phyloP scores from a whole-genome alignment of 2,888 invertebrate species.

The Dryomyza anilis region DNA sequence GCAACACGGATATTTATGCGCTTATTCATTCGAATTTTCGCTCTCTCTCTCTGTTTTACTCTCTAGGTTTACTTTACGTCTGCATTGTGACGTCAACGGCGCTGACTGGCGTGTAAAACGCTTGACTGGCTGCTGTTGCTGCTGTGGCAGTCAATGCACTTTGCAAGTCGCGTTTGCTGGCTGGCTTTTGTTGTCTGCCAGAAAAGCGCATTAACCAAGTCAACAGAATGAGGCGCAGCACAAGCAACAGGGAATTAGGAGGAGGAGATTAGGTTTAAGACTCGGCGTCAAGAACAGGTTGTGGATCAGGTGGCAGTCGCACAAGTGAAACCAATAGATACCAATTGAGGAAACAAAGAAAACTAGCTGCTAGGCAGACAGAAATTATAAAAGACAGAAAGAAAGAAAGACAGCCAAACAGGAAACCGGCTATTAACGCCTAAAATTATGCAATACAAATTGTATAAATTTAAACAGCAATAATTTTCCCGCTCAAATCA shows the following conservation, averaged over 20 bases:
- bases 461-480: too few species aligned
- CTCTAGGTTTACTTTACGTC: not conserved
- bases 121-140: not conserved
- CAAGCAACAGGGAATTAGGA: not conserved
- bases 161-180: not conserved
- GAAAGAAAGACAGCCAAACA: not conserved
- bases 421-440: too few species aligned
- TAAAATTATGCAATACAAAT: not conserved
- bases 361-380: too few species aligned
- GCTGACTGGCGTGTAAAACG: too few species aligned
- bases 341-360: too few species aligned
- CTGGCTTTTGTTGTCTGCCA: conserved; percentile 1
- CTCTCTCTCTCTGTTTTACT: too few species aligned
- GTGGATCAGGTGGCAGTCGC: too few species aligned
- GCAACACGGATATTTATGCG: too few species aligned
- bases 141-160: conserved; percentile 13
- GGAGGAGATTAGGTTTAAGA: too few species aligned
- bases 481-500: not conserved
- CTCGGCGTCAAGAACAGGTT: too few species aligned
- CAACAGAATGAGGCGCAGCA: not conserved
- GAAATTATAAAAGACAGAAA: not conserved
- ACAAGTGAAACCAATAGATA: too few species aligned
- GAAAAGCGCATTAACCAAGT: not conserved
- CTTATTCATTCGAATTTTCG: too few species aligned
- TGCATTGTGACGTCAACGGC: conserved; percentile 19